Conservation (phyloP, 2,797 vertebrate genomes). For the Micropoecilia bifurca region DNA sequence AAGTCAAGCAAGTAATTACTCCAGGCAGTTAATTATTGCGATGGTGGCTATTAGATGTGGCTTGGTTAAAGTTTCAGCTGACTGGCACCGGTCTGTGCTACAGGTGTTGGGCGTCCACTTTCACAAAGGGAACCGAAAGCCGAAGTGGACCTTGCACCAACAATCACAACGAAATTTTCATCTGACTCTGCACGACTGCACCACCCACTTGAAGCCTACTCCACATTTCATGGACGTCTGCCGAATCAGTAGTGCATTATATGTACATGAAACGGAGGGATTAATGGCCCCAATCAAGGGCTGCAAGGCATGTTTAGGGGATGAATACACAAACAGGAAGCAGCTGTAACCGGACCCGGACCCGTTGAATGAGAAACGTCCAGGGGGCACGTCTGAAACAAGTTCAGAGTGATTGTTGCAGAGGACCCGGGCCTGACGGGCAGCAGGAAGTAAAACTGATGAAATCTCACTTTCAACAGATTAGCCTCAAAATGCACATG, state of each 20-base stretch:
- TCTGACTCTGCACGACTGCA: slow-evolving; percentile 1
- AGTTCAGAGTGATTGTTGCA: slow-evolving; percentile 25
- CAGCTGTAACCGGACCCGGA: slow-evolving; percentile 11
- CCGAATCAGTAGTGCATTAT: slow-evolving; percentile 27
- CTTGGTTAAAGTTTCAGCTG: slow-evolving; percentile 23
- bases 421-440: slow-evolving; percentile 22
- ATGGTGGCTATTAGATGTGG: slow-evolving; percentile 11
- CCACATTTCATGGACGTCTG: slow-evolving; percentile 4
- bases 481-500: slow-evolving; percentile 15
- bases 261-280: slow-evolving; percentile 42
- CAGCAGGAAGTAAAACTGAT: slow-evolving; percentile 47
- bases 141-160: slow-evolving; percentile 21
- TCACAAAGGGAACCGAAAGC: slow-evolving; percentile 18
- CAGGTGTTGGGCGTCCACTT: slow-evolving; percentile 46
- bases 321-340: slow-evolving; percentile 68
- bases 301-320: slow-evolving; percentile 33
- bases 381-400: slow-evolving; percentile 17
- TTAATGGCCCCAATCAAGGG: slow-evolving; percentile 36
- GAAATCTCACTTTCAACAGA: slow-evolving; percentile 15
- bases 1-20: slow-evolving; percentile 16
- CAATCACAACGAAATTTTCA: slow-evolving; percentile 7
- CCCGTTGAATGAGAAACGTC: slow-evolving; percentile 39
- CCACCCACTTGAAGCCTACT: not conserved
- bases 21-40: slow-evolving; percentile 21
- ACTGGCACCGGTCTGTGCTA: slow-evolving; percentile 1